A percentile compares a stretch with the other conserved stretches of the same genome.
Evolutionary conservation across 2,888 invertebrate genomes (phyloP).

Genomic region (Halocaridina rubra): DNA sequence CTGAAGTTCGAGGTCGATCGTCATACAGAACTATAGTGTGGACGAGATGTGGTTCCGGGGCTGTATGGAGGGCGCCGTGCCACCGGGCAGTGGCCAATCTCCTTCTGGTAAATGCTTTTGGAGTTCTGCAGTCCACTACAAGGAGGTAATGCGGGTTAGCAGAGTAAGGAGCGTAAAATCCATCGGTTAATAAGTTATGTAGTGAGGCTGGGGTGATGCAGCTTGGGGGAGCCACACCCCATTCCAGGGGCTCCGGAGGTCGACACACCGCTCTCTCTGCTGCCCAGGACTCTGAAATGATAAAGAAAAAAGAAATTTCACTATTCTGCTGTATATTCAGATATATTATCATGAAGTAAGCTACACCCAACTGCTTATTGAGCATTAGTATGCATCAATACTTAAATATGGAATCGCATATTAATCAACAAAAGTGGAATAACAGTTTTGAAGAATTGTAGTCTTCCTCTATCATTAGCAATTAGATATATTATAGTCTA

Average conservation of each 20-base stretch:
- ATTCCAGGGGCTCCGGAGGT: constrained; percentile 64
- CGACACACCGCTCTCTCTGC: constrained; percentile 64
- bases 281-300: constrained; percentile 64
- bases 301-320: too few species aligned
- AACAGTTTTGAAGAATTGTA: too few species aligned
- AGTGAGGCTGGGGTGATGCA: constrained; percentile 65
- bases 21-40: constrained; percentile 66
- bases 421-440: too few species aligned
- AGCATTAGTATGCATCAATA: too few species aligned
- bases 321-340: too few species aligned
- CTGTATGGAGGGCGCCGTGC: constrained; percentile 63
- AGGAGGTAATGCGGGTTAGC: constrained; percentile 67
- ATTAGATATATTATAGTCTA: too few species aligned
- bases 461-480: too few species aligned
- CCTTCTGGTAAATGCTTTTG: constrained; percentile 58
- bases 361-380: too few species aligned
- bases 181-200: constrained; percentile 67
- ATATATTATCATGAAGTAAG: too few species aligned
- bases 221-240: constrained; percentile 64
- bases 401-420: too few species aligned
- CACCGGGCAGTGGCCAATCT: constrained; percentile 48
- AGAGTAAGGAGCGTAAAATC: constrained; percentile 67
- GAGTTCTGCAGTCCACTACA: constrained; percentile 66
- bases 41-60: constrained; percentile 64
- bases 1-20: constrained; percentile 50